Evolutionary conservation across 1,140 invertebrate genomes (phyloP), one percentile per base, ranked within the genome.

Genomic region (Drosophila ironensis): DNA sequence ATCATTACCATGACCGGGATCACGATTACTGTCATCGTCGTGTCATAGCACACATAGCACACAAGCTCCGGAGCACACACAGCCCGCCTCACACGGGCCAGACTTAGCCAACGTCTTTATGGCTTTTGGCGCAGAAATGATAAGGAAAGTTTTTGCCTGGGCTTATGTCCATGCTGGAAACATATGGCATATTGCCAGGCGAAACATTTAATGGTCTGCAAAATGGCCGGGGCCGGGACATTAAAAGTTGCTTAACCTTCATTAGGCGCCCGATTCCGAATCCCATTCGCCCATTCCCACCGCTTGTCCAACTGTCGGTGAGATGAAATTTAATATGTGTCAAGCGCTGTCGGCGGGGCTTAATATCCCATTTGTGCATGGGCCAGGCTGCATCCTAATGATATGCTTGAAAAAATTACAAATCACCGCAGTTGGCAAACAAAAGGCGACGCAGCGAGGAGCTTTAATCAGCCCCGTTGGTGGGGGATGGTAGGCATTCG

Each of bases 191-290:
- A 84, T 84, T 84, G 80, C 78, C 78, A 84, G 78, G 78, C 78
- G 76, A 84, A 84, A 86, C 78, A 84, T 84, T 84, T 84, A 84
- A 84, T 84, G 80, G 80, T 78, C 80, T 74, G 80, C 78, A 78
- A 84, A 84, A 84, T 71, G 78, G 80, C 46, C 73, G 45, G 27
- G 28, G 27, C 53, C 30, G 47, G 64, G 63, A 70, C 78, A 84
- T 84, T 84, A 84, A 84, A 84, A 84, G 80, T 84, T 86, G 78
- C 78, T 84, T 84, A 84, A 84, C 78, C 78, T 84, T 84, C 80
- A 84, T 84, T 84, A 84, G 78, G 80, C 56, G 51, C 45, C 52
- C 44, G 50, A 59, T 52, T 46, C 67, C 44, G 44, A 64, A 74
- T 42, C 70, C 66, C 20, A 51, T 51, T 22, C 38, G n/a, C n/a